These are phyloP conservation scores for Agapostemon virescens DNA, from an alignment of 2,888 invertebrate species.

Conservation along the genomic window DNA sequence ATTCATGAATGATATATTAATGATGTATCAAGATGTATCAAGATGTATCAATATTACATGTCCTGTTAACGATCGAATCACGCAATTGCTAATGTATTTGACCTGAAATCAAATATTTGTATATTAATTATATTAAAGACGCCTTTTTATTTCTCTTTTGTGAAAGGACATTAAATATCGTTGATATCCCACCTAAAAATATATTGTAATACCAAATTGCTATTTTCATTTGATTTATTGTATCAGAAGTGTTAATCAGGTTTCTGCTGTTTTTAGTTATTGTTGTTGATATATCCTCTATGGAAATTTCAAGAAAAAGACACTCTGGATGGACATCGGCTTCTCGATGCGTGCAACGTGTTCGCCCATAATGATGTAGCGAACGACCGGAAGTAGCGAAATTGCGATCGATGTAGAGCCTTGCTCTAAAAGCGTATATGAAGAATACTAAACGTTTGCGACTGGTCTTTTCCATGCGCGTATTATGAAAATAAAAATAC, in stretches of 20 bases:
- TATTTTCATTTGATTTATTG: neutral
- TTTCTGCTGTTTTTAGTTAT: neutral
- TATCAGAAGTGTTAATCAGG: neutral
- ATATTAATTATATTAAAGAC: too few relatives aligned
- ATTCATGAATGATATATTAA: too few relatives aligned
- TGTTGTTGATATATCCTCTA: neutral
- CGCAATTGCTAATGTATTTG: too few relatives aligned
- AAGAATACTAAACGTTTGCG: constrained; percentile 6
- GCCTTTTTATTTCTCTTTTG: too few relatives aligned
- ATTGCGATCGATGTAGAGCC: constrained; percentile 2
- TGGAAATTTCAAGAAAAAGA: neutral
- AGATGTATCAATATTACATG: too few relatives aligned
- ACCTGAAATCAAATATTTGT: too few relatives aligned
- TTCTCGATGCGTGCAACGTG: neutral
- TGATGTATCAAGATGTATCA: too few relatives aligned
- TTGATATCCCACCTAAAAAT: neutral
- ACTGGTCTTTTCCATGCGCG: neutral
- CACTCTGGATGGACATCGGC: neutral
- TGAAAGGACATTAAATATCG: neutral
- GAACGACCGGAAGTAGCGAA: constrained; percentile 10
- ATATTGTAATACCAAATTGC: neutral
- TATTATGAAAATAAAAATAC: neutral
- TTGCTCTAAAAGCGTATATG: neutral
- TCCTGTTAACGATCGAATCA: too few relatives aligned
- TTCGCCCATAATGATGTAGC: constrained; percentile 1